Conservation (phyloP, 1,140 invertebrate species). For the Tyrophagus putrescentiae region DNA sequence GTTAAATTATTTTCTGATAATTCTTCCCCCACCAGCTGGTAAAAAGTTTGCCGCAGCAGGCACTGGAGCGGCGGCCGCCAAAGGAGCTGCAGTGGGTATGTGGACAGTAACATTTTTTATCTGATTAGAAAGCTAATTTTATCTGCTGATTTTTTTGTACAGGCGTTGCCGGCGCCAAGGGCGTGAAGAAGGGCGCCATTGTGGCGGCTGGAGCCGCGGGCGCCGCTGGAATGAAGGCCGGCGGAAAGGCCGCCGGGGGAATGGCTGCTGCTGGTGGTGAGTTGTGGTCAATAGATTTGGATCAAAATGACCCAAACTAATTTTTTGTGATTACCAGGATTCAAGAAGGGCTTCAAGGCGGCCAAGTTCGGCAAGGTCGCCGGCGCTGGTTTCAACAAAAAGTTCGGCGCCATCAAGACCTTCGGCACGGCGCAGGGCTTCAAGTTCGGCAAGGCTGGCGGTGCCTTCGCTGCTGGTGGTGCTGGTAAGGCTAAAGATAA, state of each 20-base stretch:
- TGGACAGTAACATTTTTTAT: no score
- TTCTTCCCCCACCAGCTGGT: no score
- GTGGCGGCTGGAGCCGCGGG: not conserved
- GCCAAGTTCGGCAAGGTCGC: constrained; percentile 19
- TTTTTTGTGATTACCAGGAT: no score
- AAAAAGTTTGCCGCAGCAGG: no score
- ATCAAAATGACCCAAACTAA: no score
- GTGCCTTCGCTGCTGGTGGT: constrained; percentile 20
- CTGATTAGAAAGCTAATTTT: no score
- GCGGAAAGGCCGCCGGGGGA: not conserved
- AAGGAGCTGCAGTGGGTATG: constrained; percentile 2
- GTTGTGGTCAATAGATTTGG: no score
- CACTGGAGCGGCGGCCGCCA: not conserved
- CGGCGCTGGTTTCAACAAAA: constrained; percentile 20
- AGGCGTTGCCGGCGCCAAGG: not conserved
- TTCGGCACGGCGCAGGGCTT: constrained; percentile 20
- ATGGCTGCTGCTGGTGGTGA: not conserved
- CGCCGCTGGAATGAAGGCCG: constrained; percentile 4
- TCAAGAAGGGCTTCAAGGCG: constrained; percentile 7
- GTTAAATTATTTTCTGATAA: no score
- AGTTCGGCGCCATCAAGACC: constrained; percentile 15
- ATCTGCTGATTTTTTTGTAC: no score
- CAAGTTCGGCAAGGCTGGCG: constrained; percentile 21
- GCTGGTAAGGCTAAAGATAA: no score
- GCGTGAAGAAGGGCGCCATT: constrained; percentile 4